Evolutionary conservation across 2,113 vertebrate genomes (phyloP), one percentile per base, ranked within the genome.

Genomic region (Corvus moneduloides): DNA sequence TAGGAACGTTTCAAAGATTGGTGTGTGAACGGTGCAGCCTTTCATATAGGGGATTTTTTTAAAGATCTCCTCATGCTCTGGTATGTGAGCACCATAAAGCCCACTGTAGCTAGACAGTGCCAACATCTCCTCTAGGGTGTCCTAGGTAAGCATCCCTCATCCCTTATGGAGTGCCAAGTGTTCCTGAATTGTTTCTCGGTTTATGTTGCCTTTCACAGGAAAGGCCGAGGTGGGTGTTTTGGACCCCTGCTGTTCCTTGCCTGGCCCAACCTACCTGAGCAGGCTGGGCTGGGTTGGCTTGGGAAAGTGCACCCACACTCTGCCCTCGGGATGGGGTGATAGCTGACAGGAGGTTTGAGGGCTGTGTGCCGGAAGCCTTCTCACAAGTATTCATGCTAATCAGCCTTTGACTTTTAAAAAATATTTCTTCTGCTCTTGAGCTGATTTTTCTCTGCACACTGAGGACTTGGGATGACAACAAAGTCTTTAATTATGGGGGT

Each of bases 401-500:
- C 94, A 95, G 89, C n/a, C 91, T 95, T 93, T 89, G 78, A 77
- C 93, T 96, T 93, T 35, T 68, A 49, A 61, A 90, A 94, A 94
- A 59, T 19, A 11, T 93, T 94, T 88, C 68, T 89, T 6, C 91
- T 86, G 74, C 87, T 96, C 93, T 96, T 93, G 83, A 95, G 92
- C 56, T 94, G 94, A 92, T 96, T 96, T 96, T 94, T 81, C 85
- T 68, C 72, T 62, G 48, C 48, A 52, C 56, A 68, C 48, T 72
- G 86, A 96, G 80, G 80, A 63, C 83, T 96, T 75, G 1, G 4
- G 66, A 90, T 93, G 88, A 81, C 94, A 95, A 96, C 94, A 89
- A 87, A 83, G 83, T 94, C 90, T 90, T 96, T 97, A 95, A 95
- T 96, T 96, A 93, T 66, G 77, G 77, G 68, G 62, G 62, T 86